These are phyloP conservation scores for Neodiprion virginianus DNA, from an alignment of 1,140 invertebrate genomes.

Conservation along the genomic window DNA sequence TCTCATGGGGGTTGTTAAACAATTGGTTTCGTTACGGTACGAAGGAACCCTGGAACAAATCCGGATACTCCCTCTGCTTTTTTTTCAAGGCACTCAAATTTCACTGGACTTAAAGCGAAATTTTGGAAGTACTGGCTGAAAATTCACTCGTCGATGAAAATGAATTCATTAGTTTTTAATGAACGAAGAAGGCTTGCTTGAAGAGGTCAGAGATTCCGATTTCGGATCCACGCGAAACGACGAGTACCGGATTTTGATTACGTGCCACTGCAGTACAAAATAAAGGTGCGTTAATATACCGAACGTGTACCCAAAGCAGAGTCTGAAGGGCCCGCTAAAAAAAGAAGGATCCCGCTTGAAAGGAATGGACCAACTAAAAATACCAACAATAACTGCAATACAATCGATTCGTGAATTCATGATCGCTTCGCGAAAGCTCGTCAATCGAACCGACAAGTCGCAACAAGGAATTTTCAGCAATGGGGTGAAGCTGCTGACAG, in stretches of 20 bases:
- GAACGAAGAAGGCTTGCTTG: not conserved
- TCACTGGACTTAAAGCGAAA: too few relatives aligned
- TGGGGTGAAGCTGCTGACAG: constrained; percentile 31
- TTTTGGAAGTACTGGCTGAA: not conserved
- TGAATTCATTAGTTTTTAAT: not conserved
- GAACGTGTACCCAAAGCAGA: constrained; percentile 28
- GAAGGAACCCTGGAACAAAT: too few relatives aligned
- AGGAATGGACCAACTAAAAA: constrained; percentile 17
- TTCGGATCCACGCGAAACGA: not conserved
- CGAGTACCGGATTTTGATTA: constrained; percentile 14
- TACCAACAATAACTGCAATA: constrained; percentile 25
- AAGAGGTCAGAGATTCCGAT: not conserved
- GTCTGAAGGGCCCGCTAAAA: constrained; percentile 26
- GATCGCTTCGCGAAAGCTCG: constrained; percentile 31
- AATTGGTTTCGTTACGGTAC: not conserved
- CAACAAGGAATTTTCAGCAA: constrained; percentile 31
- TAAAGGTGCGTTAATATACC: constrained; percentile 24
- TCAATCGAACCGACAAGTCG: constrained; percentile 27
- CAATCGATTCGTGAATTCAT: constrained; percentile 30
- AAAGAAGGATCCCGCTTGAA: constrained; percentile 22
- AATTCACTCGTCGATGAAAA: not conserved
- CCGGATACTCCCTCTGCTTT: too few relatives aligned
- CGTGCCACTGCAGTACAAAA: constrained; percentile 27
- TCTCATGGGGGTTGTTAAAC: not conserved
- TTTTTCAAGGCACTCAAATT: too few relatives aligned